phyloP scores from a whole-genome alignment of 2,888 invertebrate species.

The Cyclophora albipunctata region DNA sequence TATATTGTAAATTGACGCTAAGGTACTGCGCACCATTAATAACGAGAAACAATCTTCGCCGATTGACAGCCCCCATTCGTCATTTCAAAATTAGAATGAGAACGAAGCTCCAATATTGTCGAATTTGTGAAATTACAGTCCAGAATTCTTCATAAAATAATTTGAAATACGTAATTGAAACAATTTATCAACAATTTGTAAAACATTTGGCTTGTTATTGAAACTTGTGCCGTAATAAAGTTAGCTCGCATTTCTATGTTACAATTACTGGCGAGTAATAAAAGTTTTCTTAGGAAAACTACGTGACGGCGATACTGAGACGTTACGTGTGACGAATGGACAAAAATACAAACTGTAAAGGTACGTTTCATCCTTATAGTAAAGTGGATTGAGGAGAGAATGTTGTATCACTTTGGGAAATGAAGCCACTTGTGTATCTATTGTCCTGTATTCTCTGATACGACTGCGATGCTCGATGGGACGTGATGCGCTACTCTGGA shows the following conservation, averaged over 20 bases:
- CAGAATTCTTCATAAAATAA: slow-evolving; percentile 17
- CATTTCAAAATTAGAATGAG: slow-evolving; percentile 45
- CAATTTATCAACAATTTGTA: slow-evolving; percentile 18
- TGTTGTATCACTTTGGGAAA: slow-evolving; percentile 51
- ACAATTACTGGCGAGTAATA: slow-evolving; percentile 57
- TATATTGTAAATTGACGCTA: too few relatives aligned
- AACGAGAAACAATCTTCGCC: slow-evolving; percentile 22
- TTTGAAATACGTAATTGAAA: slow-evolving; percentile 17
- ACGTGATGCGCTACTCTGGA: slow-evolving; percentile 28
- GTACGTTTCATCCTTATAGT: slow-evolving; percentile 26
- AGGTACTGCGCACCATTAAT: slow-evolving; percentile 6
- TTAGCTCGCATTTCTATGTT: slow-evolving; percentile 38
- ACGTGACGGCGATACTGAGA: slow-evolving; percentile 56
- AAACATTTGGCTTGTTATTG: slow-evolving; percentile 19
- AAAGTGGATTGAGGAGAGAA: slow-evolving; percentile 42
- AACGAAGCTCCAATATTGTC: slow-evolving; percentile 35
- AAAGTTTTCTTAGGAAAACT: slow-evolving; percentile 50
- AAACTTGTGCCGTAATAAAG: slow-evolving; percentile 23
- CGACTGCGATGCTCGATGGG: slow-evolving; percentile 24
- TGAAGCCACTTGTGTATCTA: slow-evolving; percentile 41
- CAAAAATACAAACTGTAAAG: slow-evolving; percentile 31
- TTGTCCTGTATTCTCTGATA: slow-evolving; percentile 37
- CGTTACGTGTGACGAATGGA: slow-evolving; percentile 62
- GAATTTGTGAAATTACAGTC: slow-evolving; percentile 28
- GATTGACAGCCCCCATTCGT: slow-evolving; percentile 47